A percentile compares a stretch with the other conserved stretches of the same genome.
phyloP scores from a whole-genome alignment of 2,113 vertebrate genomes.

The Crotalus helleri region DNA sequence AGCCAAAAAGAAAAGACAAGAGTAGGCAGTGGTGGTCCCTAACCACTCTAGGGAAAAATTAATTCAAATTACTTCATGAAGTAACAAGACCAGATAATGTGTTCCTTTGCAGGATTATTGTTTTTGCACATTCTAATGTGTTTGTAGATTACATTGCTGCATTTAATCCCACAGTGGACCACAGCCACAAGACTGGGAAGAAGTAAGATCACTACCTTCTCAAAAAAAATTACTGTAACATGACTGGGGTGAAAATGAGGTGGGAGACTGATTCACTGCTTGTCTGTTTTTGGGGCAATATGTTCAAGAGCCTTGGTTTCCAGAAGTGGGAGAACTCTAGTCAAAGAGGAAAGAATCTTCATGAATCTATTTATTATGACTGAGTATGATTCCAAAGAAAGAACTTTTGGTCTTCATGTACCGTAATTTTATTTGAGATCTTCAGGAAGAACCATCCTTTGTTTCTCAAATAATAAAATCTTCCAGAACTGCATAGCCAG shows the following conservation, averaged over 20 bases:
- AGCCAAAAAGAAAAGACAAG: conserved; percentile 67
- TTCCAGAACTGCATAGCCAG: background rate
- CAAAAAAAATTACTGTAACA: background rate
- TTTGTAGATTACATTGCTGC: conserved; percentile 67
- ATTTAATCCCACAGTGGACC: conserved; percentile 47
- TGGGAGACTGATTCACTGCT: background rate
- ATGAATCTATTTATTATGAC: background rate
- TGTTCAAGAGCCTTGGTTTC: background rate
- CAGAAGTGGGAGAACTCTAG: background rate
- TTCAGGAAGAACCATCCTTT: background rate
- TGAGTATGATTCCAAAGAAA: background rate
- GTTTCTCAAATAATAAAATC: background rate
- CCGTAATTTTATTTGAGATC: background rate
- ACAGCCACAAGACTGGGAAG: conserved; percentile 50
- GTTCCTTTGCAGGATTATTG: conserved; percentile 67
- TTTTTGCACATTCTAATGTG: conserved; percentile 63
- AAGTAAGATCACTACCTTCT: conserved; percentile 20
- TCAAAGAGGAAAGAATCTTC: background rate
- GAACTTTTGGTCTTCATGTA: background rate
- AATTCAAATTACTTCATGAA: conserved; percentile 71
- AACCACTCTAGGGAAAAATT: conserved; percentile 76
- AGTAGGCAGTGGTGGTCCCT: conserved; percentile 61
- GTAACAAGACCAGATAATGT: conserved; percentile 66
- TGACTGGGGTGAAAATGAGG: background rate
- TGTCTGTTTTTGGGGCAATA: background rate